These are phyloP conservation scores for Megalops cyprinoides DNA, from an alignment of 2,797 vertebrate species.

Conservation along the genomic window DNA sequence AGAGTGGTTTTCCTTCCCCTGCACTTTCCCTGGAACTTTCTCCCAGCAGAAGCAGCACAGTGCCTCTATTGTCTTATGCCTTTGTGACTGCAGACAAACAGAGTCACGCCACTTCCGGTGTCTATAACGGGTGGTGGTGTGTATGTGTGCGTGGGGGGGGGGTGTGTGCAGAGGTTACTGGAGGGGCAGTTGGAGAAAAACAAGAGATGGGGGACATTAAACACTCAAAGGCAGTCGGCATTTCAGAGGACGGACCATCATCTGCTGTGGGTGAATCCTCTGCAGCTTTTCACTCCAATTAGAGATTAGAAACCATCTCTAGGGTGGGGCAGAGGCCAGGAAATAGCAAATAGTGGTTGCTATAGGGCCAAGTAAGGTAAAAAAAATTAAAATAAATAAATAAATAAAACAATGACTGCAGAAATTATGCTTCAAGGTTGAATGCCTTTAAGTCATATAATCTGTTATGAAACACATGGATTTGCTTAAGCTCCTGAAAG, in stretches of 20 bases:
- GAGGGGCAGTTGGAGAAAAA: not conserved
- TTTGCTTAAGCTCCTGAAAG: conserved; percentile 35
- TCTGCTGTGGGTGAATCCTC: not conserved
- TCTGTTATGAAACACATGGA: conserved; percentile 51
- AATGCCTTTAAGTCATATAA: conserved; percentile 39
- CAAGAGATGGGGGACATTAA: not conserved
- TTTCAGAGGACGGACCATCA: not conserved
- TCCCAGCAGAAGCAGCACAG: conserved; percentile 56
- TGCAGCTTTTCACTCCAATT: not conserved
- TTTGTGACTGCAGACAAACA: conserved; percentile 55
- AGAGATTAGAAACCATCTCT: not conserved
- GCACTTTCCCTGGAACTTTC: conserved; percentile 48
- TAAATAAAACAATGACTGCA: conserved; percentile 5
- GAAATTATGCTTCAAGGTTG: conserved; percentile 45
- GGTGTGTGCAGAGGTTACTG: conserved; percentile 34
- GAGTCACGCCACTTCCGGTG: conserved; percentile 56
- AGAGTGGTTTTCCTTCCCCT: conserved; percentile 36
- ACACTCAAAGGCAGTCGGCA: not conserved
- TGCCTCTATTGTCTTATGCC: conserved; percentile 54
- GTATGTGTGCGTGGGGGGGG: conserved; percentile 31
- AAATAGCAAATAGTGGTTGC: not conserved
- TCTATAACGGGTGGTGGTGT: conserved; percentile 42
- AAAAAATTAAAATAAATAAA: not conserved
- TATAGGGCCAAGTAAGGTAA: not conserved
- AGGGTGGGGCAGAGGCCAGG: not conserved